Evolutionary conservation across 1,140 invertebrate species (phyloP), one percentile per base, ranked within the genome.

Genomic region (Pectinophora gossypiella): DNA sequence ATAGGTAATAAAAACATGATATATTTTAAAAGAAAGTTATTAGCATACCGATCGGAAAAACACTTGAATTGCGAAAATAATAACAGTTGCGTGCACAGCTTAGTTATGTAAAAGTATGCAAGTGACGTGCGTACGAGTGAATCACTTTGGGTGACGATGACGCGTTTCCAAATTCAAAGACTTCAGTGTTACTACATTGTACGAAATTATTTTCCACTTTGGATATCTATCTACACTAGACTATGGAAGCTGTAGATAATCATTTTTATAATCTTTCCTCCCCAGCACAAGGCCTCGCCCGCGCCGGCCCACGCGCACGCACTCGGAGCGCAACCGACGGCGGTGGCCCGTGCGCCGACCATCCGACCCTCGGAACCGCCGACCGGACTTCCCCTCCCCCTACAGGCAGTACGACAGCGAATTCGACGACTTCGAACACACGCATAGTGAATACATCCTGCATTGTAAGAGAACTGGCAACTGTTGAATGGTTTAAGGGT

Each of bases 391-490:
- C 19, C 55, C 56, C 13, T 45, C 58, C 3, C 51, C 56, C 13
- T 55, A 69, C 19, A 76, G 56, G 56, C 59, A 76, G 43, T 61
- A 54, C 2, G 73, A 78, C 1, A 48, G 19, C 15, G 69, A 79
- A 4, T 62, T 48, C 13, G 73, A 79, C 19, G 67, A 72, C 36
- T 40, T 40, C n/a, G 73, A 69, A 18, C 60, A 70, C 36, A 70
- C 72, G 50, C 61, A 61, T 16, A 68, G 64, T 51, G 75, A 75
- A n/a, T 78, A 64, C 21, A 42, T 48, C 42, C 15, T 48, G 3
- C 70, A 80, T 32, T 80, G 76, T 50, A 76, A 68, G 56, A 71
- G 61, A 58, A 74, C 63, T 54, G 73, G 76, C 4, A 68, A 72
- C 43, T 78, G 76, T 50, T 78, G 58, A 66, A 51, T n/a, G n/a